A percentile compares a stretch with the other conserved stretches of the same genome.
These are phyloP conservation scores for Drosophila tristis DNA, from an alignment of 1,140 invertebrate species.

Conservation along the genomic window DNA sequence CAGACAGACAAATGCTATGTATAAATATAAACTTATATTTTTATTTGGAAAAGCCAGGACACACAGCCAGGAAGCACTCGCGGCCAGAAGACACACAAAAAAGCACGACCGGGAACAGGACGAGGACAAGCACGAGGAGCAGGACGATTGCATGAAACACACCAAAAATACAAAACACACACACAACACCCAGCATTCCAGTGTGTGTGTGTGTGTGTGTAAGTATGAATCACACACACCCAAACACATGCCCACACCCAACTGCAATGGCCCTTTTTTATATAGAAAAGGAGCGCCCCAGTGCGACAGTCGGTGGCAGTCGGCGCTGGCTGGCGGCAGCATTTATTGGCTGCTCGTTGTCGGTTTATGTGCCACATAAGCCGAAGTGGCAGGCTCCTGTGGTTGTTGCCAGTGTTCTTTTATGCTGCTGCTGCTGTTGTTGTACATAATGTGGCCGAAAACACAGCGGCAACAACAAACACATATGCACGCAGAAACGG, in stretches of 20 bases:
- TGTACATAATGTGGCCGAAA: conserved; percentile 70
- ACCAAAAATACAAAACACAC: conserved; percentile 54
- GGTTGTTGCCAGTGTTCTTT: conserved; percentile 23
- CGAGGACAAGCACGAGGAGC: too few species aligned
- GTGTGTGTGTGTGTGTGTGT: conserved; percentile 25
- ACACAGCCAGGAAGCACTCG: conserved; percentile 37
- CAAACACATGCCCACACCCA: conserved; percentile 41
- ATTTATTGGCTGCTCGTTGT: conserved; percentile 82
- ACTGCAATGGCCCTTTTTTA: conserved; percentile 74
- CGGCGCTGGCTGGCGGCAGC: conserved; percentile 66
- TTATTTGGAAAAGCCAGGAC: conserved; percentile 62
- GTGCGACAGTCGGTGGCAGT: conserved; percentile 48
- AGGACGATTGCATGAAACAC: conserved; percentile 48
- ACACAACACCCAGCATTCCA: conserved; percentile 62
- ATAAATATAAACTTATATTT: conserved; percentile 82
- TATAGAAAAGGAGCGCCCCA: conserved; percentile 33
- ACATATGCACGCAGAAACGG: conserved; percentile 52
- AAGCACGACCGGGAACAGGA: conserved; percentile 18
- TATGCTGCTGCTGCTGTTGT: conserved; percentile 26
- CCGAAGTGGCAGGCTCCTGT: conserved; percentile 65
- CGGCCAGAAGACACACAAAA: conserved; percentile 18
- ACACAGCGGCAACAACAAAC: conserved; percentile 46
- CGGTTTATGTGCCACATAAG: conserved; percentile 80
- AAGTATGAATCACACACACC: conserved; percentile 59
- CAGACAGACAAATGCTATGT: conserved; percentile 72